Evolutionary conservation across 2,113 vertebrate species (phyloP), one percentile per base, ranked within the genome.

Genomic region (Apaloderma vittatum): DNA sequence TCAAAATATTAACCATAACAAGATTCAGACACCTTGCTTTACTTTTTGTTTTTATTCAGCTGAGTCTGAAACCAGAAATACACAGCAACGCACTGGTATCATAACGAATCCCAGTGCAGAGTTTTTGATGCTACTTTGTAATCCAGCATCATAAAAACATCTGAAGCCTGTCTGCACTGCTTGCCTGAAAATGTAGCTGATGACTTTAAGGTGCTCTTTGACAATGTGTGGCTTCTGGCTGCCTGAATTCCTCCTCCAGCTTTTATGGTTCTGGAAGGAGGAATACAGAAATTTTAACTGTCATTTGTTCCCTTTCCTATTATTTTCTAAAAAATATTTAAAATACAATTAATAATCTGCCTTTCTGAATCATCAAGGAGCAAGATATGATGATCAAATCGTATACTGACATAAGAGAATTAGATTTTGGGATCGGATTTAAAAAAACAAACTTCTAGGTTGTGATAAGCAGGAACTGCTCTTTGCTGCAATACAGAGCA

Each of bases 21-120:
- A 93, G 90, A 96, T 94, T 94, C 81, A 90, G 84, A 93, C 75
- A 91, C 46, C 71, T 95, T 91, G 62, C 29, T 79, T 54, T 63
- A 2, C 26, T 48, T 43, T 29, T 40, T 52, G 45, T 90, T 92
- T 80, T 79, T 29, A 6, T 86, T 93, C 84, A 57, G 27, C 49
- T 65, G 78, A 94, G 90, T 84, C 75, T 75, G 90, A 95, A 95
- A 84, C n/a, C 78, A 89, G 93, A 91, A 96, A 95, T 82, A 78
- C 32, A 22, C 6, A 77, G 59, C 23, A 71, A 80, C 0, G 0
- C n/a, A 46, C 21, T 80, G 75, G 13, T 84, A 55, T 37, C 15
- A 5, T 26, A 52, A 68, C 7, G 4, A 92, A 71, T 21, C 36
- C 12, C 86, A 67, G 54, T 23, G 68, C 23, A 52, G 65, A 24